Evolutionary conservation across 2,797 vertebrate genomes (phyloP).

Genomic region (Melopsittacus undulatus): DNA sequence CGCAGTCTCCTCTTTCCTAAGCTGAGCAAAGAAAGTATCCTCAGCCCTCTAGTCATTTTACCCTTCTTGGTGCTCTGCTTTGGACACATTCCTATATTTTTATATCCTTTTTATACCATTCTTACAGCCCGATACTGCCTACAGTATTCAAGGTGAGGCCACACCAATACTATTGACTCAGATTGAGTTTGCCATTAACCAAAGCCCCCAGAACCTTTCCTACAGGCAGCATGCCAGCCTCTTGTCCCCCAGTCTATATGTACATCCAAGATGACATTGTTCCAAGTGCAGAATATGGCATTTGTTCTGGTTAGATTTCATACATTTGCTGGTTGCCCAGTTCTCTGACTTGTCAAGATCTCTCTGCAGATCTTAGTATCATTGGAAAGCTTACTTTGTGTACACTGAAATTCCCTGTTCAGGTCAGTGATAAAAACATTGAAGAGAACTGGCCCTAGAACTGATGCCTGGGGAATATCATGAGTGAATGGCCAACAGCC

Average conservation of each 20-base stretch:
- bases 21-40: not conserved
- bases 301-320: not conserved
- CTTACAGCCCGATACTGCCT: not conserved
- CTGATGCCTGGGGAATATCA: not conserved
- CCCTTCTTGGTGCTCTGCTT: not conserved
- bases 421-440: not conserved
- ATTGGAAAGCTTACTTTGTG: not conserved
- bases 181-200: fast-evolving
- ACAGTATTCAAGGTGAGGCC: not conserved
- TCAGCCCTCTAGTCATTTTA: not conserved
- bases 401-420: not conserved
- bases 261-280: not conserved
- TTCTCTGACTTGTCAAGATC: not conserved
- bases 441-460: not conserved
- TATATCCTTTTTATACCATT: not conserved
- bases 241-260: fast-evolving
- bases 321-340: not conserved
- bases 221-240: not conserved
- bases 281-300: not conserved
- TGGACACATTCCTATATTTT: not conserved
- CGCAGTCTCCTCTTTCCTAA: not conserved
- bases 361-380: not conserved
- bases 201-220: not conserved
- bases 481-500: not conserved
- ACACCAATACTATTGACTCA: not conserved